Conservation (phyloP, 2,888 invertebrate species). For the Ectemnius lituratus region DNA sequence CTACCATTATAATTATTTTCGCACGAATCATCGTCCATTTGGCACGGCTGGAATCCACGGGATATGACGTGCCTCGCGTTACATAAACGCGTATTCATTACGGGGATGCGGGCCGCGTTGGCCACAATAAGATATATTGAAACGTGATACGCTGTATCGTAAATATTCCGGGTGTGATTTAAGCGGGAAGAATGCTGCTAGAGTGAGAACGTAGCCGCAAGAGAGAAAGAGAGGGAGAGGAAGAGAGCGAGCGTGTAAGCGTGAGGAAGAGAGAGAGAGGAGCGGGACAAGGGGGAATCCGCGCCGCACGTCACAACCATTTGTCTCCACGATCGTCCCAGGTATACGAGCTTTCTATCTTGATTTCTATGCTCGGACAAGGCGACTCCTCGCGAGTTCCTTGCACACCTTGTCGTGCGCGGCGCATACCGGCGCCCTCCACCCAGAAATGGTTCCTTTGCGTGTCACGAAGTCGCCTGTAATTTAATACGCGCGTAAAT, state of each 20-base stretch:
- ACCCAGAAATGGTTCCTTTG: conserved; percentile 60
- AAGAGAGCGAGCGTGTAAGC: not conserved
- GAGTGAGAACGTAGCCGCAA: conserved; percentile 20
- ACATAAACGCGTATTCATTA: conserved; percentile 61
- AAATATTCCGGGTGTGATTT: conserved; percentile 64
- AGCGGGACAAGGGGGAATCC: conserved; percentile 41
- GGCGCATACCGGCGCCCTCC: conserved; percentile 41
- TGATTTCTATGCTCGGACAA: conserved; percentile 64
- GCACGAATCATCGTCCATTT: too few species aligned
- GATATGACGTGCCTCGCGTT: conserved; percentile 54
- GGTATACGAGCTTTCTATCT: conserved; percentile 65
- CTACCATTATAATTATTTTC: too few species aligned
- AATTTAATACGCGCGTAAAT: conserved; percentile 65
- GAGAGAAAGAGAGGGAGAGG: not conserved
- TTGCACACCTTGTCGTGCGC: conserved; percentile 50
- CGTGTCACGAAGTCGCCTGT: conserved; percentile 65
- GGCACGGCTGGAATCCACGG: conserved; percentile 20
- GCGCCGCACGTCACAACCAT: conserved; percentile 63
- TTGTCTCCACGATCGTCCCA: conserved; percentile 60
- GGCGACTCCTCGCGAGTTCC: conserved; percentile 52
- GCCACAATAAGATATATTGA: conserved; percentile 65
- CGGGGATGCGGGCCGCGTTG: conserved; percentile 46
- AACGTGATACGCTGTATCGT: conserved; percentile 62
- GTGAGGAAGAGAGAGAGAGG: not conserved
- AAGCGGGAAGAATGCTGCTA: conserved; percentile 32